Conservation (phyloP, 2,113 vertebrate species). For the Vombatus ursinus region DNA sequence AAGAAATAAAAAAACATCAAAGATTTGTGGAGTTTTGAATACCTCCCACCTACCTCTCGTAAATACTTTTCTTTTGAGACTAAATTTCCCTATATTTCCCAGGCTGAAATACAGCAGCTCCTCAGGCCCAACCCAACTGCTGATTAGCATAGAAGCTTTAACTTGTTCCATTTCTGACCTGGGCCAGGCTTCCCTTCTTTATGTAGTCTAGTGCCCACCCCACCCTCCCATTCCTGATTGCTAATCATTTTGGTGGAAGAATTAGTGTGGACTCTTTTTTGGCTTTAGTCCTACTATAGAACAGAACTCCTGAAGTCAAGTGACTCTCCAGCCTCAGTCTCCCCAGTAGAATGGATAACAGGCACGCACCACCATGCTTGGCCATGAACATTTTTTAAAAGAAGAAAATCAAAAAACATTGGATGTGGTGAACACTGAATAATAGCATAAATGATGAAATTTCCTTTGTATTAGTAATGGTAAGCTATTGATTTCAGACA, state of each 20-base stretch:
- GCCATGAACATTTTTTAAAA: not conserved
- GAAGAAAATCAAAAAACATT: not conserved
- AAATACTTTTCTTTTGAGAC: not conserved
- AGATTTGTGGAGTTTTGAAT: not conserved
- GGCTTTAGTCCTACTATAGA: not conserved
- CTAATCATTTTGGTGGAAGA: not conserved
- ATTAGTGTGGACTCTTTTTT: not conserved
- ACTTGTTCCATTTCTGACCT: not conserved
- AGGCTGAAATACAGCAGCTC: not conserved
- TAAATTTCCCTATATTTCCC: not conserved
- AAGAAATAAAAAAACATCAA: not conserved
- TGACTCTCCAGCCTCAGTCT: not conserved
- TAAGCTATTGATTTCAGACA: not conserved
- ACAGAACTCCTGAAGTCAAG: not conserved
- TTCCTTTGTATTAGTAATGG: not conserved
- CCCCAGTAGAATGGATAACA: not conserved
- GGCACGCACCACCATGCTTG: not conserved
- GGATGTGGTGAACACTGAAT: not conserved
- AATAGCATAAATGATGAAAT: not conserved
- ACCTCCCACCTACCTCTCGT: not conserved
- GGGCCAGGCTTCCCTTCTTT: not conserved
- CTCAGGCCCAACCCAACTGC: not conserved
- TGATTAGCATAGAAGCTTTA: not conserved
- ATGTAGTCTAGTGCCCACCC: not conserved
- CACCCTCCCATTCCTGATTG: not conserved